Evolutionary conservation across 2,797 vertebrate species (phyloP).

Genomic region (Bovichtus variegatus): DNA sequence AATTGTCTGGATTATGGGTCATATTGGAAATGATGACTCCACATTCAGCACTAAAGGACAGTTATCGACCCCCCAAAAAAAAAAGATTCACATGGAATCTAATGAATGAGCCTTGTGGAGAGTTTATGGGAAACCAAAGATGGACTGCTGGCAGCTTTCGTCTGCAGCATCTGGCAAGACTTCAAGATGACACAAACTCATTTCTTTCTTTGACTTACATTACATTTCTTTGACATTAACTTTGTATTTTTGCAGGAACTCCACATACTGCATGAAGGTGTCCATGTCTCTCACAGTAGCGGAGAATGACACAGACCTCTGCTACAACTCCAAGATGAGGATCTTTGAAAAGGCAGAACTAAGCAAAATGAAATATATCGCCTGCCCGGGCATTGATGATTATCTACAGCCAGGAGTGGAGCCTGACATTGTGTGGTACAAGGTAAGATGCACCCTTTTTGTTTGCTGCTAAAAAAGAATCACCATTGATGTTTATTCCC

Average conservation of each 20-base stretch:
- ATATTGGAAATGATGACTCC: not conserved
- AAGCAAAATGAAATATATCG: slow-evolving; percentile 97
- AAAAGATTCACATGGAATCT: too few species aligned
- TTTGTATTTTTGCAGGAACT: slow-evolving; percentile 88
- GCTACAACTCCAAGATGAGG: slow-evolving; percentile 99
- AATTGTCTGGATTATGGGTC: slow-evolving; percentile 20
- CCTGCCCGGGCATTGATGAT: slow-evolving; percentile 94
- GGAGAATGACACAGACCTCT: slow-evolving; percentile 96
- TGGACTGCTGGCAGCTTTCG: slow-evolving; percentile 23
- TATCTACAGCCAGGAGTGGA: slow-evolving; percentile 92
- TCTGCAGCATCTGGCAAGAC: slow-evolving; percentile 12
- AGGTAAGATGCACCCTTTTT: slow-evolving; percentile 85
- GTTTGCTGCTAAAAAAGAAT: not conserved
- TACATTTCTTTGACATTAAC: too few species aligned
- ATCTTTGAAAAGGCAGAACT: slow-evolving; percentile 97
- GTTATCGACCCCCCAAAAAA: too few species aligned
- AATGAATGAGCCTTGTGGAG: too few species aligned
- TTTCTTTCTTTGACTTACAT: slow-evolving; percentile 13
- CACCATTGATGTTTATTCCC: not conserved
- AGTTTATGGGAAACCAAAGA: slow-evolving; percentile 30
- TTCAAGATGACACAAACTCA: slow-evolving; percentile 4
- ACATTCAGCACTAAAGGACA: not conserved
- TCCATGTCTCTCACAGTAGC: slow-evolving; percentile 97
- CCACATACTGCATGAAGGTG: slow-evolving; percentile 99
- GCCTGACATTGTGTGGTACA: slow-evolving; percentile 96